Evolutionary conservation across 2,797 vertebrate genomes (phyloP), one percentile per base, ranked within the genome.

Genomic region (Cetoscarus ocellatus): DNA sequence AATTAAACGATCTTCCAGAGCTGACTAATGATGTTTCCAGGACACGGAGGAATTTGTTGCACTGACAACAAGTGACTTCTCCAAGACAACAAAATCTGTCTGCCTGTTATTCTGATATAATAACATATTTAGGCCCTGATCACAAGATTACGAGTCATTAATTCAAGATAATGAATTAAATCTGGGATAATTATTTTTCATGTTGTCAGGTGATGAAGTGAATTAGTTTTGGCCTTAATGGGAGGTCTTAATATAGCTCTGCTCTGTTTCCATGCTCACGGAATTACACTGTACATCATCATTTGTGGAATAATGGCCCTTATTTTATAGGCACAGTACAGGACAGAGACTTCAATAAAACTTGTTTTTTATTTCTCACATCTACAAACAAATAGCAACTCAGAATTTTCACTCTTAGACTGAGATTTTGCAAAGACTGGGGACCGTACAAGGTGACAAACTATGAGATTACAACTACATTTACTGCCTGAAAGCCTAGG

Each of bases 21-120:
- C 19, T 27, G 61, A 64, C 8, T 47, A 45, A 65, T 39, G 4
- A 50, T 56, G 34, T 53, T 53, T 58, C 34, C 47, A n/a, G 38
- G 49, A 47, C 39, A 48, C 35, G 0, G 9, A 63, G n/a, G n/a
- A 48, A 61, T 53, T 12, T 12, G 9, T 51, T 47, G 14, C 56
- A 18, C 8, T 18, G 48, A 36, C 35, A 59, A 39, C 17, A 44
- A 49, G 14, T 18, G 3, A 47, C n/a, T 45, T 52, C 18, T 52
- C 36, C 36, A 4, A 9, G 7, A 43, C 51, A 42, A 11, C 55
- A 15, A 48, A 2, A 61, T n/a, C 54, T 10, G 1, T 34, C 61
- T n/a, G 36, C 17, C 13, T 57, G 0, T 51, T 57, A 53, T 27
- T 10, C 36, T 17, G 9, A 53, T 35, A 69, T 15, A 44, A 36